Conservation (phyloP, 2,888 invertebrate genomes). For the Macrophya annulata region DNA sequence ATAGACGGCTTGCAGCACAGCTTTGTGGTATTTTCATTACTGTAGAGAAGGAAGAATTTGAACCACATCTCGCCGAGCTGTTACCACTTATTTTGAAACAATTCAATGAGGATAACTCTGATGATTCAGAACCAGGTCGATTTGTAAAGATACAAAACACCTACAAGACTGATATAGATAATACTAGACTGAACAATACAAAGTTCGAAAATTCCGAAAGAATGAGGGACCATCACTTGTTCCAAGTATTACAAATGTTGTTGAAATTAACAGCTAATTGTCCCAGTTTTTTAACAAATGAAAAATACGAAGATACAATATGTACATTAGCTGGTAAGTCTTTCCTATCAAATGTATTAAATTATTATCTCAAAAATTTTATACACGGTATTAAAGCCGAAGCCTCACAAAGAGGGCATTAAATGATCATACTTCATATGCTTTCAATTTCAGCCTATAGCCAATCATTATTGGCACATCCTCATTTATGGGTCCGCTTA, state of each 20-base stretch:
- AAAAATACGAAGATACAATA: constrained; percentile 81
- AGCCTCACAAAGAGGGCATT: neutral
- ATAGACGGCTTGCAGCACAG: constrained; percentile 90
- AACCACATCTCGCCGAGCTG: constrained; percentile 83
- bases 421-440: constrained; percentile 1
- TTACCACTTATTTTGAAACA: constrained; percentile 82
- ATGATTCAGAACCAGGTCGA: constrained; percentile 70
- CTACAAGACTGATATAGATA: constrained; percentile 41
- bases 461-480: constrained; percentile 88
- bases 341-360: neutral
- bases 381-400: too few relatives aligned
- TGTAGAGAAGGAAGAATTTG: constrained; percentile 88
- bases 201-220: constrained; percentile 83
- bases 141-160: constrained; percentile 69
- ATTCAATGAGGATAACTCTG: constrained; percentile 67
- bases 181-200: constrained; percentile 62
- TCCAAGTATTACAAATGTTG: constrained; percentile 87
- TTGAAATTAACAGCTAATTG: constrained; percentile 86
- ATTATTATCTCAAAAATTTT: neutral
- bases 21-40: constrained; percentile 90
- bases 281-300: constrained; percentile 82
- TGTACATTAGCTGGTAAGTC: constrained; percentile 71
- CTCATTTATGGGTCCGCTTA: constrained; percentile 93
- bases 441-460: constrained; percentile 84
- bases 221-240: constrained; percentile 87